Evolutionary conservation across 2,888 invertebrate species (phyloP).

Genomic region (Pristionchus arcanus): DNA sequence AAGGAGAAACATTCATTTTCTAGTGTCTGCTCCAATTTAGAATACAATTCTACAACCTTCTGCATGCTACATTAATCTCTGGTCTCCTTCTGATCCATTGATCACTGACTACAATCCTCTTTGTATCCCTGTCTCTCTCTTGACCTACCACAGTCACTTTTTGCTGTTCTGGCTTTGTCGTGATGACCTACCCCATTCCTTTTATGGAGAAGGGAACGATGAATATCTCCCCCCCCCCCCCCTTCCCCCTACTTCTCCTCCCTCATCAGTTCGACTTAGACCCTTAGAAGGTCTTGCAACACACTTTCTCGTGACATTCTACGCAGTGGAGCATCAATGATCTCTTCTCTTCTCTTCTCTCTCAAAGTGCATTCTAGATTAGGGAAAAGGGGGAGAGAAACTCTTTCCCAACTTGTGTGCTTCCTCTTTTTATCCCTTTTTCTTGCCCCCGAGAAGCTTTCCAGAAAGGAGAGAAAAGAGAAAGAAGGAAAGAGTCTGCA

Average conservation of each 20-base stretch:
- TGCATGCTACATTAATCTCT: background rate
- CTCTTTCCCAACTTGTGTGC: conserved; percentile 27
- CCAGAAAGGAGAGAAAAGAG: conserved; percentile 18
- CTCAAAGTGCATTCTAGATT: conserved; percentile 43
- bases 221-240: background rate
- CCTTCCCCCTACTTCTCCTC: background rate
- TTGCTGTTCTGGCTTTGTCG: background rate
- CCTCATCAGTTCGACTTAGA: background rate
- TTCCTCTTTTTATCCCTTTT: conserved; percentile 4
- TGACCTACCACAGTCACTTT: background rate
- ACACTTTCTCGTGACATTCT: background rate
- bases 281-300: conserved; percentile 1
- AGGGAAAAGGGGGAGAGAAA: conserved; percentile 29
- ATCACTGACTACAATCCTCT: background rate
- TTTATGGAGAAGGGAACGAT: background rate
- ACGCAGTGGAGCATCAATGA: conserved; percentile 1
- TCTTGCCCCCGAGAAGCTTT: background rate
- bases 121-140: background rate
- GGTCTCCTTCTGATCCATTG: background rate
- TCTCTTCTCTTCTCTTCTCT: background rate
- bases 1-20: no score
- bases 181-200: conserved; percentile 2
- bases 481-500: background rate
- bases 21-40: background rate
- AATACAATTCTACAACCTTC: background rate